Evolutionary conservation across 2,888 invertebrate genomes (phyloP).

Genomic region (Baccha elongata): DNA sequence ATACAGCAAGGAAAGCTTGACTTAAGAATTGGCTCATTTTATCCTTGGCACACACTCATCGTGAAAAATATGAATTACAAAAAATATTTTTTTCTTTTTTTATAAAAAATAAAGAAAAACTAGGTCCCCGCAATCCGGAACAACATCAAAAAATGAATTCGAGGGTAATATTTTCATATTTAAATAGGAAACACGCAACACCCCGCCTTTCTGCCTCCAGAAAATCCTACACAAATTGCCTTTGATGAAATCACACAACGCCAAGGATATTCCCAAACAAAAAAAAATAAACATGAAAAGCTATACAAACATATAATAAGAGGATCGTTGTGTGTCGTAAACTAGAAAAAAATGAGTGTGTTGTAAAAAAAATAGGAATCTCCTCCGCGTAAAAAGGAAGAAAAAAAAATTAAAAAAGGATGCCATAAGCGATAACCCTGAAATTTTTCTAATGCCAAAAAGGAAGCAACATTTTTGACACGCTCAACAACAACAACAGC

Average conservation of each 20-base stretch:
- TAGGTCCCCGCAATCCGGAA: slow-evolving; percentile 3
- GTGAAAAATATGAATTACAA: slow-evolving; percentile 10
- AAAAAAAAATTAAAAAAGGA: slow-evolving; percentile 35
- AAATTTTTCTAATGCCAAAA: slow-evolving; percentile 61
- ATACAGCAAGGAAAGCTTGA: neutral
- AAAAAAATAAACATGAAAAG: slow-evolving; percentile 34
- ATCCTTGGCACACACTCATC: slow-evolving; percentile 61
- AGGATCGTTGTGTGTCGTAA: slow-evolving; percentile 32
- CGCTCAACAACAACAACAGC: slow-evolving; percentile 45
- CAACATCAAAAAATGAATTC: slow-evolving; percentile 58
- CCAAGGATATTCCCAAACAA: slow-evolving; percentile 24
- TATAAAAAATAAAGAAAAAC: neutral
- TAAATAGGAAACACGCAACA: slow-evolving; percentile 62
- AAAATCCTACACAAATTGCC: slow-evolving; percentile 49
- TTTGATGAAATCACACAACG: slow-evolving; percentile 55
- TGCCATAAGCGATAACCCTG: slow-evolving; percentile 58
- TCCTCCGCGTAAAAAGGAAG: too few relatives aligned
- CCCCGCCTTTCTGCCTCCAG: neutral
- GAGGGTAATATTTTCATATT: slow-evolving; percentile 52
- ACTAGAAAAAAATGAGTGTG: slow-evolving; percentile 26
- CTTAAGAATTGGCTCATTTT: slow-evolving; percentile 50
- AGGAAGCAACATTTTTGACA: slow-evolving; percentile 56
- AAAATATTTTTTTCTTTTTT: neutral
- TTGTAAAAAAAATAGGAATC: slow-evolving; percentile 8
- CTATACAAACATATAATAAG: slow-evolving; percentile 57